Conservation (phyloP, 2,797 vertebrate species). For the Argyrosomus regius region DNA sequence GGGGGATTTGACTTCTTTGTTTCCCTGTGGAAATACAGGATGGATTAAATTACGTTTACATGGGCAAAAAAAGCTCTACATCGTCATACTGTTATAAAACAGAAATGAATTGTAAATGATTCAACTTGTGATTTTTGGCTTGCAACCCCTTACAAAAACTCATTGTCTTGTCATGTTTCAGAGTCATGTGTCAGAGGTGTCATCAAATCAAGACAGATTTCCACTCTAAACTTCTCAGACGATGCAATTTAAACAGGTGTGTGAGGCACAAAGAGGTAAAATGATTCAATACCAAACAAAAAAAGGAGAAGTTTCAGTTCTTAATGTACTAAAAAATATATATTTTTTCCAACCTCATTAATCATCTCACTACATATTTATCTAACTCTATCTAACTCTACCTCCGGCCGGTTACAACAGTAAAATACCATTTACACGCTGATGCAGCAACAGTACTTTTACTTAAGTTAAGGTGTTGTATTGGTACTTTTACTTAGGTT, state of each 20-base stretch:
- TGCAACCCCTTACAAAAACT: neutral
- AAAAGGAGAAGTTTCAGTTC: neutral
- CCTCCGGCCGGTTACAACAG: neutral
- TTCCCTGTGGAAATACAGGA: slow-evolving; percentile 83
- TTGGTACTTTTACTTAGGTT: neutral
- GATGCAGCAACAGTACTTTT: neutral
- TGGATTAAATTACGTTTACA: slow-evolving; percentile 5
- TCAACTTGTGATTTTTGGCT: neutral
- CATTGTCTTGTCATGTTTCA: neutral
- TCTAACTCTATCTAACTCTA: neutral
- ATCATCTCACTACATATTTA: neutral
- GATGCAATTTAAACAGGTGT: neutral
- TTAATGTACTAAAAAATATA: neutral
- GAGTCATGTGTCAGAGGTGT: neutral
- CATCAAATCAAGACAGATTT: neutral
- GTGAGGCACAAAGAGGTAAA: neutral
- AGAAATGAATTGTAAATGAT: neutral
- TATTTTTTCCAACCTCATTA: neutral
- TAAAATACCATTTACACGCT: neutral
- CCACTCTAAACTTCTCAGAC: neutral
- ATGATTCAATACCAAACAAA: neutral
- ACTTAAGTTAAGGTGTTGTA: neutral
- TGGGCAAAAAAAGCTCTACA: fast-evolving
- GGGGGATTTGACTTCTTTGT: slow-evolving; percentile 87
- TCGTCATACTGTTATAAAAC: neutral